phyloP scores from a whole-genome alignment of 2,797 vertebrate species.

The Calcarius lapponicus region DNA sequence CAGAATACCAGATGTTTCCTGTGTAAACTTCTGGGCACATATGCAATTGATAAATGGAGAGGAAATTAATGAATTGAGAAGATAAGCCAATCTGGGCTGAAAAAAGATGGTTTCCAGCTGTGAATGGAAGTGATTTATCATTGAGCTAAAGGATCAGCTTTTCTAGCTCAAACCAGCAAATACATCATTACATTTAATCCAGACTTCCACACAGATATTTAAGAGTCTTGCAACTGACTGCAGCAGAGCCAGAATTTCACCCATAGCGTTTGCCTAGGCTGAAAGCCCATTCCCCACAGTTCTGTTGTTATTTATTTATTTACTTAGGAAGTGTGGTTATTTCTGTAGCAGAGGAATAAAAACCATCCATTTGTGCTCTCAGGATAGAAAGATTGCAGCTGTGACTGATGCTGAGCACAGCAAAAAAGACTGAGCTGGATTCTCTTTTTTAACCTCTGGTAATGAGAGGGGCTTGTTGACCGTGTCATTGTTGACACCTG shows the following conservation, averaged over 20 bases:
- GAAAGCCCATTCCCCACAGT: slow-evolving; percentile 14
- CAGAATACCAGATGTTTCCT: slow-evolving; percentile 57
- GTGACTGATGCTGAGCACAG: background rate
- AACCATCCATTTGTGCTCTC: background rate
- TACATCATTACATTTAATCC: slow-evolving; percentile 66
- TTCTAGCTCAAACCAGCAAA: slow-evolving; percentile 57
- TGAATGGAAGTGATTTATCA: slow-evolving; percentile 67
- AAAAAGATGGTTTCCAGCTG: slow-evolving; percentile 51
- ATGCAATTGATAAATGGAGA: slow-evolving; percentile 55
- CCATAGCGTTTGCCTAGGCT: slow-evolving; percentile 31
- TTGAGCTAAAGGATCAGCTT: slow-evolving; percentile 66
- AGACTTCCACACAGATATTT: slow-evolving; percentile 53
- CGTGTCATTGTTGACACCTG: background rate
- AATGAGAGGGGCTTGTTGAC: background rate
- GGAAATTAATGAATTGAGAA: slow-evolving; percentile 68
- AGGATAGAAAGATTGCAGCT: background rate
- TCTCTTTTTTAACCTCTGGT: background rate
- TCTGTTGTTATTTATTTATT: slow-evolving; percentile 21
- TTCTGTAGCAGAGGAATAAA: slow-evolving; percentile 18
- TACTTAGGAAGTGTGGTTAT: background rate
- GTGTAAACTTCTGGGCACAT: slow-evolving; percentile 50
- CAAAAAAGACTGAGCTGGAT: background rate
- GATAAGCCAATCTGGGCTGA: slow-evolving; percentile 55
- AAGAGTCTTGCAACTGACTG: slow-evolving; percentile 19
- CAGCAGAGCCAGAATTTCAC: slow-evolving; percentile 49